Conservation (phyloP, 1,140 invertebrate genomes). For the Pollicipes pollicipes region DNA sequence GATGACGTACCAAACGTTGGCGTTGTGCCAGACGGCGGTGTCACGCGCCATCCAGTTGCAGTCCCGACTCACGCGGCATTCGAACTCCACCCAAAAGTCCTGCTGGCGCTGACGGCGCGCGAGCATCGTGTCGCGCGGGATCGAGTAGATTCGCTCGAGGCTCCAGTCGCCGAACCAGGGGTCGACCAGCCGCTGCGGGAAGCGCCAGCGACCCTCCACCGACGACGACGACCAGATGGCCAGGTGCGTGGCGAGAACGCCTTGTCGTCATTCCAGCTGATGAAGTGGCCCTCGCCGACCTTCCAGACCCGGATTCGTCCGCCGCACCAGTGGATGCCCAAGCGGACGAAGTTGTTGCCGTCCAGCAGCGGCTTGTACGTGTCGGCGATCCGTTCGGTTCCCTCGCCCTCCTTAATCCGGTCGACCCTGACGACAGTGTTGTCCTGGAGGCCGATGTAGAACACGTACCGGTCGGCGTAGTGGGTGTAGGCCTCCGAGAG, state of each 20-base stretch:
- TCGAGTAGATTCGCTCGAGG: not conserved
- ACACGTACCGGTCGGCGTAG: not conserved
- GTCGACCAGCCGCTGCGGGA: not conserved
- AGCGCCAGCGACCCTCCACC: not conserved
- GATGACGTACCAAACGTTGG: not conserved
- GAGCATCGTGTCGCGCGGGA: not conserved
- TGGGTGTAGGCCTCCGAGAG: not conserved
- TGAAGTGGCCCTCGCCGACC: not conserved
- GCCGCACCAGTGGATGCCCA: not conserved
- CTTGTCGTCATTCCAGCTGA: not conserved
- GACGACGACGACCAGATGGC: not conserved
- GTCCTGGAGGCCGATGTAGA: not conserved
- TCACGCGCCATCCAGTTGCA: not conserved
- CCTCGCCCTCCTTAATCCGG: not conserved
- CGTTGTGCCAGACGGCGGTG: not conserved
- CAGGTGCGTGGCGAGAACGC: not conserved
- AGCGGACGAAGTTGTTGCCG: not conserved
- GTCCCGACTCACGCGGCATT: not conserved
- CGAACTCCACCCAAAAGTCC: not conserved
- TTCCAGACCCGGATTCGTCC: not conserved
- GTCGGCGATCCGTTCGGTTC: too few species aligned
- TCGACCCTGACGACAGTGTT: not conserved
- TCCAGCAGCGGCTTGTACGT: not conserved
- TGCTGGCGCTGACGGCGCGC: not conserved
- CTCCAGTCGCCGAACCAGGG: not conserved